A percentile compares a stretch with the other conserved stretches of the same genome.
These are phyloP conservation scores for Leuciscus waleckii DNA, from an alignment of 2,797 vertebrate genomes.

Conservation along the genomic window DNA sequence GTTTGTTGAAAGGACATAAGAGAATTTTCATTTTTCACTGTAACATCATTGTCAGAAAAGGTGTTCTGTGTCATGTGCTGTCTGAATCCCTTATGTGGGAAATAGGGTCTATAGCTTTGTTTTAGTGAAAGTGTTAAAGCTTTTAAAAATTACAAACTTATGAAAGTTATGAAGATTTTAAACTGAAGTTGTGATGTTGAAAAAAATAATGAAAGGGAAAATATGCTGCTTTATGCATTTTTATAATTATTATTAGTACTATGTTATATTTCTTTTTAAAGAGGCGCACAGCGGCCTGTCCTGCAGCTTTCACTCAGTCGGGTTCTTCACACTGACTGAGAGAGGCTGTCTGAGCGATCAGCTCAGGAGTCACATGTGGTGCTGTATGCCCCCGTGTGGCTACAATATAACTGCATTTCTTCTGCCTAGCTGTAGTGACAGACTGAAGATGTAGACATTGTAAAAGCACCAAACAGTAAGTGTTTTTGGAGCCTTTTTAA, in stretches of 20 bases:
- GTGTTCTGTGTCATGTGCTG: neutral
- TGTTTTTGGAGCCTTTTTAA: neutral
- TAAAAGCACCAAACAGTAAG: neutral
- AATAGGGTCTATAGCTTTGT: neutral
- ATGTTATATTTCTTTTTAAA: neutral
- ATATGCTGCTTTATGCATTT: neutral
- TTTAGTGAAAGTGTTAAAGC: neutral
- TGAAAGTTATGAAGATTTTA: neutral
- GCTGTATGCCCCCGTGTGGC: conserved; percentile 38
- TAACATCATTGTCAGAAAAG: neutral
- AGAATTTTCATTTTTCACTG: neutral
- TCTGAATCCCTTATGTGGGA: neutral
- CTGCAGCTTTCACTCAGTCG: neutral
- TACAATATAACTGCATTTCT: neutral
- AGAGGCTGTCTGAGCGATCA: neutral
- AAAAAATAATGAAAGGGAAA: neutral
- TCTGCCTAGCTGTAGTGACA: neutral
- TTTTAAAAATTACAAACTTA: neutral
- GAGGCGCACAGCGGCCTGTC: neutral
- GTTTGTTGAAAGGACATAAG: neutral
- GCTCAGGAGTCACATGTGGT: neutral
- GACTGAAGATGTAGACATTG: neutral
- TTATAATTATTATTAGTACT: neutral
- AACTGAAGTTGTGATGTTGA: neutral
- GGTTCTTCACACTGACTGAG: conserved; percentile 17